Conservation (phyloP, 1,140 invertebrate species). For the Thalassaphorura encarpata region DNA sequence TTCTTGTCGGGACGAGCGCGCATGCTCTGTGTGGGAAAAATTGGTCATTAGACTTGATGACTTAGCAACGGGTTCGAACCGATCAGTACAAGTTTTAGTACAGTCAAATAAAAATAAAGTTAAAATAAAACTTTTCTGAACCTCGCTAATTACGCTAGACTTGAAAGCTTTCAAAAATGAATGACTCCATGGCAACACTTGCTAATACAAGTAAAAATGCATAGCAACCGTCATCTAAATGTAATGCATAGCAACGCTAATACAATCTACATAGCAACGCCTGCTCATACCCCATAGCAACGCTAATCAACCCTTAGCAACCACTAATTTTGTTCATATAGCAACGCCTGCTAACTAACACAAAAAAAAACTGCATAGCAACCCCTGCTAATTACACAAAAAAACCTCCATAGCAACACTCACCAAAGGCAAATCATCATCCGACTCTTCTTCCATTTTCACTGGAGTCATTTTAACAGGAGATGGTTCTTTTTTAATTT, state of each 20-base stretch:
- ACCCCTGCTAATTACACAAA: neutral
- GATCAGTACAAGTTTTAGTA: neutral
- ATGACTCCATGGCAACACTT: too few relatives aligned
- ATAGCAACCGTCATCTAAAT: neutral
- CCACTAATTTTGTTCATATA: neutral
- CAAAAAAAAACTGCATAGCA: neutral
- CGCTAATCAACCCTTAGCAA: neutral
- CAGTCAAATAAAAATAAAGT: too few relatives aligned
- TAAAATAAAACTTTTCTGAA: neutral
- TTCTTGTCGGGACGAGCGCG: too few relatives aligned
- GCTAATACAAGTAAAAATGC: too few relatives aligned
- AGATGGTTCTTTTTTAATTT: constrained; percentile 42
- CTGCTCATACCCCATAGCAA: neutral
- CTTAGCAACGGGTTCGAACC: neutral
- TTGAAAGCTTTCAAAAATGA: neutral
- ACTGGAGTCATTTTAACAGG: neutral
- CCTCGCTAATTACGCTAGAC: neutral
- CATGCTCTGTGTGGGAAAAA: neutral
- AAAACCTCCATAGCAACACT: neutral
- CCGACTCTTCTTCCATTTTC: constrained; percentile 11
- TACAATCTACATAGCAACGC: constrained; percentile 3
- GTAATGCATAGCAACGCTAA: neutral
- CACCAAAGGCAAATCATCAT: constrained; percentile 17
- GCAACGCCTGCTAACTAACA: neutral
- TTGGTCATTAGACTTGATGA: neutral